A percentile compares a stretch with the other conserved stretches of the same genome.
These are phyloP conservation scores for Pristionchus arcanus DNA, from an alignment of 2,888 invertebrate species.

Conservation along the genomic window DNA sequence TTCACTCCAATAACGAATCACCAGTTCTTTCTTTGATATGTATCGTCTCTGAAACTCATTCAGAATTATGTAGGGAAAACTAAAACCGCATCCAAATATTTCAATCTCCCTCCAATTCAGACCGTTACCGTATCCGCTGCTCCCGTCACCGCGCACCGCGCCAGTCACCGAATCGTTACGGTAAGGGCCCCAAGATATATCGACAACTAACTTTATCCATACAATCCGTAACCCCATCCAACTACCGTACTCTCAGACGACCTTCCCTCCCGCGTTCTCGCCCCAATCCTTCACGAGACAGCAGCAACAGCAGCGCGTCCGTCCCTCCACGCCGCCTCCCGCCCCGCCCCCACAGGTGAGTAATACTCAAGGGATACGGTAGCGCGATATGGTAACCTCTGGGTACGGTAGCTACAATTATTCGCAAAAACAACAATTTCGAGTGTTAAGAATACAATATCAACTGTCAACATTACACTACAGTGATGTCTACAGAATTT, in stretches of 20 bases:
- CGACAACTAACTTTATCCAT: not conserved
- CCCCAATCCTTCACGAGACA: not conserved
- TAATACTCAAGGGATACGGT: not conserved
- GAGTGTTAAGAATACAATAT: too few relatives aligned
- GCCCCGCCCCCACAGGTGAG: slow-evolving; percentile 15
- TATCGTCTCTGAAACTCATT: too few relatives aligned
- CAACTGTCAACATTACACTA: too few relatives aligned
- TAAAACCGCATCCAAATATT: too few relatives aligned
- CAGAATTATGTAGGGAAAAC: too few relatives aligned
- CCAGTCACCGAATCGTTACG: slow-evolving; percentile 55
- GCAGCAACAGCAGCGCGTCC: slow-evolving; percentile 42
- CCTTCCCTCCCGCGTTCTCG: slow-evolving; percentile 42
- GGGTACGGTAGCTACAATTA: too few relatives aligned
- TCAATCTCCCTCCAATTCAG: not conserved
- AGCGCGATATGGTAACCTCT: not conserved
- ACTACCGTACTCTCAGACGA: slow-evolving; percentile 46
- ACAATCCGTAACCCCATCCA: not conserved
- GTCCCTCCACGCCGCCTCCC: not conserved
- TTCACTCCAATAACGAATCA: too few relatives aligned
- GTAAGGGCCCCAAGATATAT: not conserved
- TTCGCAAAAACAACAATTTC: too few relatives aligned
- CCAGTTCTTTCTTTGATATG: too few relatives aligned
- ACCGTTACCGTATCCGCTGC: slow-evolving; percentile 49
- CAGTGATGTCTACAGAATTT: not conserved
- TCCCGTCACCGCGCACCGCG: slow-evolving; percentile 56